A percentile compares a stretch with the other conserved stretches of the same genome.
Conservation (phyloP, 2,797 vertebrate genomes). For the Spinus olivaceus region DNA sequence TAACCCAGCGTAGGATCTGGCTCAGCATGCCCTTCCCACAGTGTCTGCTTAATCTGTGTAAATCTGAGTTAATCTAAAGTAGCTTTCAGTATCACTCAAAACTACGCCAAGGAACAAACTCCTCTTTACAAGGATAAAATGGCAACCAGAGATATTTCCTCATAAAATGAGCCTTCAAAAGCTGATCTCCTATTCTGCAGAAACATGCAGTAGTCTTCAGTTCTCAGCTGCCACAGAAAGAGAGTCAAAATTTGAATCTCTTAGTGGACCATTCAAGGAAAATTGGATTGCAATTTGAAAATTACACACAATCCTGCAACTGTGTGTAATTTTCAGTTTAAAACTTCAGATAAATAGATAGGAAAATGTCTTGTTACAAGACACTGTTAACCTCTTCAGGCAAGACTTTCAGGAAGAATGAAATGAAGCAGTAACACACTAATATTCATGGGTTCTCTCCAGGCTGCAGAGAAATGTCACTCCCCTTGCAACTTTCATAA, state of each 20-base stretch:
- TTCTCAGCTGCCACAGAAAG: background rate
- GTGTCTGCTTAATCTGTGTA: slow-evolving; percentile 32
- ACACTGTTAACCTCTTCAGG: background rate
- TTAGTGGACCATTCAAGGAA: background rate
- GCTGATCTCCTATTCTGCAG: background rate
- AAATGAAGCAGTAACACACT: background rate
- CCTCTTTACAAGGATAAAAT: background rate
- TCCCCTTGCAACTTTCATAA: background rate
- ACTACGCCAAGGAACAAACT: background rate
- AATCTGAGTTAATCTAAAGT: slow-evolving; percentile 21
- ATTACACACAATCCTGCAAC: background rate
- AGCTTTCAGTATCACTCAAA: background rate
- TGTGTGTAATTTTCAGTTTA: background rate
- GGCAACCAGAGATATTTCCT: background rate
- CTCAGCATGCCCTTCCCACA: slow-evolving; percentile 26
- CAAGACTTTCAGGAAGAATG: background rate
- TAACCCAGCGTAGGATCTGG: slow-evolving; percentile 5
- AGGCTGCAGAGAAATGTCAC: background rate
- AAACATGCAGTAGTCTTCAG: background rate
- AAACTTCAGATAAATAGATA: background rate
- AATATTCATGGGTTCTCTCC: background rate
- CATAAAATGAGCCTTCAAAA: background rate
- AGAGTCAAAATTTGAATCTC: background rate
- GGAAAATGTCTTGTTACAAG: background rate
- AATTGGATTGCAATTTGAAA: background rate